Base-by-base conservation (phyloP, 2,888 invertebrate genomes). In the Deilephila elpenor region DNA sequence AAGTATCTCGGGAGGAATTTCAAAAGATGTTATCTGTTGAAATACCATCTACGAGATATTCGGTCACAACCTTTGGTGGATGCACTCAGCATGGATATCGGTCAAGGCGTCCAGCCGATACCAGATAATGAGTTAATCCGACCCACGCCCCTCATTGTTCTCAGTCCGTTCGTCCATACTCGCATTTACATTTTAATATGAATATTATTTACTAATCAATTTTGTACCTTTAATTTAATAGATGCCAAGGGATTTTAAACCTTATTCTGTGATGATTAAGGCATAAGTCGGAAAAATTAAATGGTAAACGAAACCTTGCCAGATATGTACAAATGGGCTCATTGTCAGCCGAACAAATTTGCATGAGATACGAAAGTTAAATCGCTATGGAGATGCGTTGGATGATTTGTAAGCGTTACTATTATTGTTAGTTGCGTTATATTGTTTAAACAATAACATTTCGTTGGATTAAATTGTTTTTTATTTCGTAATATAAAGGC, bases 61-160 rank as follows among this genome's bases (percentile, higher is more conserved):
- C 44, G n/a, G 60, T 59, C 51, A 77, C 56, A 75, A 76, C 82
- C 79, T 79, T 78, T 75, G 67, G 70, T 75, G 79, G 74, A 78
- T 80, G 77, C 78, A 82, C 84, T 88, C 85, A 87, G 79, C 85
- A 89, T 89, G 90, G 85, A 93, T 91, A 91, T 92, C 91, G 94
- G 94, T 93, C 94, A 94, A 93, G 94, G 94, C 84, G 91, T 91
- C 91, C 91, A 90, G 90, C 87, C 86, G 84, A 88, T 87, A 83
- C 82, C 81, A 84, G 83, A 83, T 82, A 91, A 92, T 92, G 92
- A 93, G 91, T 91, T 90, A 91, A 91, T 90, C 85, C 90, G 78
- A 83, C 94, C 94, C 91, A 94, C 94, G 89, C 93, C 92, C 86
- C 82, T 86, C 89, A 94, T 94, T 94, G 93, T 94, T 93, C 91